A percentile compares a stretch with the other conserved stretches of the same genome.
Evolutionary conservation across 2,888 invertebrate genomes (phyloP).

Genomic region (Nemotelus pantherinus): DNA sequence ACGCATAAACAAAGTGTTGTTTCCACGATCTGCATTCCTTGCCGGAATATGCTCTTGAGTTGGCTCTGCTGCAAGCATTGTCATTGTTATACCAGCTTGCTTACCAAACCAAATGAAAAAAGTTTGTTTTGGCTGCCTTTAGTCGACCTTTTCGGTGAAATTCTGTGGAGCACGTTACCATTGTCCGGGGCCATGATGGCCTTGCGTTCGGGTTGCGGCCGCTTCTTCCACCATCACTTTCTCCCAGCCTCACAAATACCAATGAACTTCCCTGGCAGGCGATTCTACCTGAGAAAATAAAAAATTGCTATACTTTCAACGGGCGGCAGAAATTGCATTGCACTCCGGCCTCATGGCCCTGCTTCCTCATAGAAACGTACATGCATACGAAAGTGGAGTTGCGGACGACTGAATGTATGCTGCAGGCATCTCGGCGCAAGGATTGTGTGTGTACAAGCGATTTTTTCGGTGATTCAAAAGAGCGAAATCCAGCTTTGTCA

Average conservation of each 20-base stretch:
- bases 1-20: conserved; percentile 26
- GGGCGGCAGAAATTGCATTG: conserved; percentile 21
- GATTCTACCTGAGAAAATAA: conserved; percentile 10
- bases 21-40: background rate
- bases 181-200: conserved; percentile 16
- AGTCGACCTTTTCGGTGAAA: background rate
- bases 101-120: conserved; percentile 29
- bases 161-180: background rate
- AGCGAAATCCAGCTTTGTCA: conserved; percentile 14
- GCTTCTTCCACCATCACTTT: background rate
- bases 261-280: background rate
- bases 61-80: background rate
- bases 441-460: conserved; percentile 1
- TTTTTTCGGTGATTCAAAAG: conserved; percentile 31
- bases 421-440: background rate
- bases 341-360: background rate
- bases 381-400: conserved; percentile 13
- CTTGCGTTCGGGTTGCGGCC: conserved; percentile 9
- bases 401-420: background rate
- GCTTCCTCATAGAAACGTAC: background rate
- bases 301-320: conserved; percentile 24
- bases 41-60: background rate
- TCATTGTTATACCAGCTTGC: background rate
- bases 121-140: conserved; percentile 31
- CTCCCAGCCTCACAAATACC: background rate